These are phyloP conservation scores for Phaethornis superciliosus DNA, from an alignment of 2,113 vertebrate species.

Conservation along the genomic window DNA sequence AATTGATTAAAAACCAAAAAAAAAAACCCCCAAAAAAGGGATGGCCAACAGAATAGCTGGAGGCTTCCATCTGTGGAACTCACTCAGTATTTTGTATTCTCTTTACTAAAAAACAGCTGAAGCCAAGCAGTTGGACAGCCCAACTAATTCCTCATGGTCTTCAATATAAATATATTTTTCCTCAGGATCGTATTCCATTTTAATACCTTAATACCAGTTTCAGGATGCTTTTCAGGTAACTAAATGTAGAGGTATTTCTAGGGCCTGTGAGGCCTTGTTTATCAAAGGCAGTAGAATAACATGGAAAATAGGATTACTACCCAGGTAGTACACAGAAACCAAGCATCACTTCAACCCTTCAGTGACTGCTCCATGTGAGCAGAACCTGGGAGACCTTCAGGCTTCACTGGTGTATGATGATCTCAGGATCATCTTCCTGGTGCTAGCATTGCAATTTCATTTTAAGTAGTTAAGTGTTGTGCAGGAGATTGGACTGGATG, in stretches of 20 bases:
- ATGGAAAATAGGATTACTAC: background rate
- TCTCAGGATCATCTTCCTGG: background rate
- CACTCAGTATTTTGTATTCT: background rate
- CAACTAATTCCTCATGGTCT: background rate
- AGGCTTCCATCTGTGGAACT: background rate
- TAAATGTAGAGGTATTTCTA: background rate
- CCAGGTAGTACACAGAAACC: background rate
- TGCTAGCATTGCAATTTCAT: background rate
- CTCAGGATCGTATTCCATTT: background rate
- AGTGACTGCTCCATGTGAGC: background rate
- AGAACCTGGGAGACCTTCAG: background rate
- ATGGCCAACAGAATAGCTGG: background rate
- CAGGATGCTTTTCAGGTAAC: background rate
- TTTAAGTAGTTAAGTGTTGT: background rate
- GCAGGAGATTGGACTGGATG: background rate
- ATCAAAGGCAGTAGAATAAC: background rate
- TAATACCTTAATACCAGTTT: background rate
- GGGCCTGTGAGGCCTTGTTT: background rate
- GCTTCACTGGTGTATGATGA: background rate
- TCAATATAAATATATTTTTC: background rate
- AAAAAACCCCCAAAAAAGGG: background rate
- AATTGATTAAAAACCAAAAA: background rate
- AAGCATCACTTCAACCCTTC: rapidly evolving
- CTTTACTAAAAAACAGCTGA: background rate
- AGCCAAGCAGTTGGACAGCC: background rate